Percentiles rank a stretch among this genome's conserved stretches.
These are phyloP conservation scores for Penaeus monodon DNA, from an alignment of 2,888 invertebrate species.

Conservation along the genomic window DNA sequence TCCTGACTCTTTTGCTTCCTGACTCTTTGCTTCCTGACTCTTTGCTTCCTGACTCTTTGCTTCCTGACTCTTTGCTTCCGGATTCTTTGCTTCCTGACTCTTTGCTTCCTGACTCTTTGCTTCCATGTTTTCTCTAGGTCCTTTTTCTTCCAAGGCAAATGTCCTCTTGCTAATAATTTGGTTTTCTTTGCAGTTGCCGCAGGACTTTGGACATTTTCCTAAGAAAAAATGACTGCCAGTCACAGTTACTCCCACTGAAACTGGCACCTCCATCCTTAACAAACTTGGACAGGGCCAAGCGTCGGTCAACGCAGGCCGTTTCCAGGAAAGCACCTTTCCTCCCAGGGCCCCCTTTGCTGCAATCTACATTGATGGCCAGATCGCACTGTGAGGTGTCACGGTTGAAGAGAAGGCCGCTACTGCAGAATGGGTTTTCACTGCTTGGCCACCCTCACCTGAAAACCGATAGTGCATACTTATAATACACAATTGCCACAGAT, in stretches of 20 bases:
- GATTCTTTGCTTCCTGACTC: neutral
- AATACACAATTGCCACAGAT: too few relatives aligned
- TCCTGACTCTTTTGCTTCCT: neutral
- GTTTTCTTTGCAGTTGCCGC: constrained; percentile 44
- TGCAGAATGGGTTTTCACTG: constrained; percentile 62
- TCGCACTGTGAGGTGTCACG: constrained; percentile 63
- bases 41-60: neutral
- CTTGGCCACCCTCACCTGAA: constrained; percentile 50
- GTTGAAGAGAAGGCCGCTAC: constrained; percentile 63
- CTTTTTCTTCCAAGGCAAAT: neutral
- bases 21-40: neutral
- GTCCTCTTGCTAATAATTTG: neutral
- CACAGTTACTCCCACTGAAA: constrained; percentile 44
- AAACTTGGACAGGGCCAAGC: constrained; percentile 42
- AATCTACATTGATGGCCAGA: constrained; percentile 64
- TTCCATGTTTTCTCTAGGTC: constrained; percentile 6
- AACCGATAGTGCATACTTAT: too few relatives aligned
- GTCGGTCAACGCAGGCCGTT: constrained; percentile 30
- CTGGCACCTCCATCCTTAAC: constrained; percentile 48
- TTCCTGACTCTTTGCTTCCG: neutral
- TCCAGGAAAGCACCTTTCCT: constrained; percentile 30
- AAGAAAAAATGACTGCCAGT: constrained; percentile 52
- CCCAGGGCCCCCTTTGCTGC: constrained; percentile 46
- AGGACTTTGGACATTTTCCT: constrained; percentile 52
- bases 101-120: too few relatives aligned